These are phyloP conservation scores for Opisthograptis luteolata DNA, from an alignment of 2,888 invertebrate species.

Conservation along the genomic window DNA sequence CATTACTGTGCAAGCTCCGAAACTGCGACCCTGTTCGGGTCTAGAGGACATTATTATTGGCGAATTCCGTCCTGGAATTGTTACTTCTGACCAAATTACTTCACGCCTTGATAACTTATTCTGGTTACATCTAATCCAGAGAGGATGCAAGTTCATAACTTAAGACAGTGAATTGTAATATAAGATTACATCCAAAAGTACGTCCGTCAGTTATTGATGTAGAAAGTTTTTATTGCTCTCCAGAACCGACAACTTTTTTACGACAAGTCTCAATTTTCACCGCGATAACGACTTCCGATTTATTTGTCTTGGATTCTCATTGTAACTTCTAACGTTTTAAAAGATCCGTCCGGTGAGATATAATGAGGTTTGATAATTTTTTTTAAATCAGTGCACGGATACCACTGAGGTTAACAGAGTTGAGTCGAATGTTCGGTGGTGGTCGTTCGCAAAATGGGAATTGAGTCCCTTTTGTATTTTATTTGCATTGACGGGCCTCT, in stretches of 20 bases:
- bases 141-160: slow-evolving; percentile 42
- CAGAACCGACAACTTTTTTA: slow-evolving; percentile 44
- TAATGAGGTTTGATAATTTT: slow-evolving; percentile 3
- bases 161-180: slow-evolving; percentile 41
- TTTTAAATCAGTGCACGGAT: slow-evolving; percentile 11
- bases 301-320: slow-evolving; percentile 40
- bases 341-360: slow-evolving; percentile 25
- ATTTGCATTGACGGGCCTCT: slow-evolving; percentile 35
- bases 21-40: slow-evolving; percentile 45
- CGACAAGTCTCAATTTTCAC: slow-evolving; percentile 44
- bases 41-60: slow-evolving; percentile 51
- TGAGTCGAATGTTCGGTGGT: slow-evolving; percentile 7
- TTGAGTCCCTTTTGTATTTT: slow-evolving; percentile 32
- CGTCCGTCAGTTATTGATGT: slow-evolving; percentile 40
- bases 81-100: slow-evolving; percentile 47
- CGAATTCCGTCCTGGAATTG: slow-evolving; percentile 35
- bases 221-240: slow-evolving; percentile 45
- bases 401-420: slow-evolving; percentile 3
- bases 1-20: slow-evolving; percentile 55
- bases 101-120: slow-evolving; percentile 46
- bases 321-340: slow-evolving; percentile 38
- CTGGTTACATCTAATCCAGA: slow-evolving; percentile 37
- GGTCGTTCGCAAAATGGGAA: slow-evolving; percentile 24
- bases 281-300: slow-evolving; percentile 40
- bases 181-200: slow-evolving; percentile 43